Evolutionary conservation across 1,140 invertebrate species (phyloP), one percentile per base, ranked within the genome.

Genomic region (Microplitis demolitor): DNA sequence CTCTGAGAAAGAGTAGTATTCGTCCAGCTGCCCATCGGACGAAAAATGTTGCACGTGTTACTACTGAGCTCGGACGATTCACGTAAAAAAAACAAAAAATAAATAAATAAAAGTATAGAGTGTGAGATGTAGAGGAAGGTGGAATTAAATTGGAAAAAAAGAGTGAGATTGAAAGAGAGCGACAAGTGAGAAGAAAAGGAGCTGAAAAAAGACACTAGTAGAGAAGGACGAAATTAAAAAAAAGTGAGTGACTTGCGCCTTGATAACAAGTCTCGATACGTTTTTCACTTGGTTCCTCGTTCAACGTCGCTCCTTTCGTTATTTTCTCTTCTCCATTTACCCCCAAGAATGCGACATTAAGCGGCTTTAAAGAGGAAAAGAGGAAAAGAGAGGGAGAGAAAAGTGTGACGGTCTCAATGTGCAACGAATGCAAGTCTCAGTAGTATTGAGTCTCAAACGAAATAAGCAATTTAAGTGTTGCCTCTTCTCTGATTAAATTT

Each of bases 381-480:
- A n/a, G 31, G 4, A 33, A 54, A n/a, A 24, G 45, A 45, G 53
- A 50, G 51, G 37, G 34, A 60, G 70, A 31, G 9, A 2, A 51
- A 54, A 69, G 24, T 33, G 35, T 34, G 66, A 68, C 53, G 14
- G 54, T 35, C 54, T 4, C 37, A 53, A 9, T 37, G 31, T 73
- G 70, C 61, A 45, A 45, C 39, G 76, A 79, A 78, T 79, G 72
- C 58, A 68, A 66, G 54, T 34, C 53, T 14, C 11, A 45, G 39
- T 39, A 63, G 73, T 69, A 79, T 80, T 77, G 75, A 81, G 76
- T 69, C 68, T 75, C 70, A 75, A 80, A 79, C 75, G 80, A 83
- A 83, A 83, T 83, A 78, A 76, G 76, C 75, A 82, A 81, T 83
- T 82, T 80, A 78, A 81, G 78, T 80, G 78, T 78, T 76, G 77